Evolutionary conservation across 1,140 invertebrate species (phyloP), one percentile per base, ranked within the genome.

Genomic region (Sesamia nonagrioides): DNA sequence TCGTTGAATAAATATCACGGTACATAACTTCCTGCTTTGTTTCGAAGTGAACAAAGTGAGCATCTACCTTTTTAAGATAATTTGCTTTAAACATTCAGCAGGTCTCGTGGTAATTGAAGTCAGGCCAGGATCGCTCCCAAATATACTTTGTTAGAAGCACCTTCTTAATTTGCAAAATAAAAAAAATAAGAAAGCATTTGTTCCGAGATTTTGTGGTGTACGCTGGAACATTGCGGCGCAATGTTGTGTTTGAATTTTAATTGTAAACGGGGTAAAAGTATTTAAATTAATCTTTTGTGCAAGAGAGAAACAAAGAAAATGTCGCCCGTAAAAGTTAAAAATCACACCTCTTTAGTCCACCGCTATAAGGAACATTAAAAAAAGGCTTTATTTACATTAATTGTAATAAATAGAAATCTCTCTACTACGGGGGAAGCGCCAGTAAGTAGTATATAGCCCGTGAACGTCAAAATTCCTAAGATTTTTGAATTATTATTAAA

Each of bases 31-130:
- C 45, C 18, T 11, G 56, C 58, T 45, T 75, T 75, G 73, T 75
- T 58, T 75, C 58, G 21, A 6, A 45, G 56, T 21, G 17, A 9
- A 74, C 73, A 58, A 74, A 74, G 40, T 75, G 58, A 21, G 73
- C 73, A 75, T 75, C 73, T 35, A 61, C 73, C 58, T 75, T 75
- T 74, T 75, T 75, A 75, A 75, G 73, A 75, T 58, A 75, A 63
- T 75, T 75, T 75, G 42, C 42, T 63, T 61, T 75, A 75, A 75
- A 75, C 61, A 75, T 75, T 75, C 56, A 75, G n/a, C 60, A 40
- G 72, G 50, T 50, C 72, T 75, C 40, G 52, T 6, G 40, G 72
- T 75, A 75, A 75, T 75, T 75, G 72, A 48, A 75, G 72, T 13
- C 56, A 50, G 72, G 56, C 21, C 72, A 75, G 40, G 72, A 42